Evolutionary conservation across 1,140 invertebrate genomes (phyloP).

Genomic region (Achatina immaculata): DNA sequence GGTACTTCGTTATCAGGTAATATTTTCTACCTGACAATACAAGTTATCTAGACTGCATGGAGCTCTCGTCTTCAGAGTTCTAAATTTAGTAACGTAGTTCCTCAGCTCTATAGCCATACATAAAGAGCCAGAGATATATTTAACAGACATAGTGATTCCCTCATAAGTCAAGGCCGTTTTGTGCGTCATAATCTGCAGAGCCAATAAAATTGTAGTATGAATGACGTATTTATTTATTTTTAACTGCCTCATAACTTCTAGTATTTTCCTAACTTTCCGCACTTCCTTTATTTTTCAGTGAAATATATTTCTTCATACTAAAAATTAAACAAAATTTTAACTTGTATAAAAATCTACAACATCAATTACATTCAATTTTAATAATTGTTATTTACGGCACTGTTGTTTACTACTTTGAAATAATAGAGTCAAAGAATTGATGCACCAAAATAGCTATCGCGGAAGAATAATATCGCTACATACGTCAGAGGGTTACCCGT

Average conservation of each 20-base stretch:
- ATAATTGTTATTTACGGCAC: neutral
- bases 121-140: too few species aligned
- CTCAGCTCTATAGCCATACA: neutral
- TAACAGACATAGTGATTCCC: neutral
- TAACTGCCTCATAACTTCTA: neutral
- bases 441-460: neutral
- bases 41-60: neutral
- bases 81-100: neutral
- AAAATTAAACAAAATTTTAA: neutral
- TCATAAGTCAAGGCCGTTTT: slow-evolving; percentile 3
- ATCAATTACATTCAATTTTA: neutral
- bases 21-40: too few species aligned
- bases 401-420: neutral
- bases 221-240: neutral
- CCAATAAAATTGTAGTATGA: neutral
- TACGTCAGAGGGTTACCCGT: slow-evolving; percentile 17
- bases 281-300: neutral
- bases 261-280: neutral
- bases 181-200: neutral
- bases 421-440: neutral
- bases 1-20: too few species aligned
- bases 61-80: neutral
- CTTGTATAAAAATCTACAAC: neutral
- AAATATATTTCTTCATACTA: neutral
- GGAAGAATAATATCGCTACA: neutral